Conservation (phyloP, 2,797 vertebrate genomes). For the Mus minutoides region DNA sequence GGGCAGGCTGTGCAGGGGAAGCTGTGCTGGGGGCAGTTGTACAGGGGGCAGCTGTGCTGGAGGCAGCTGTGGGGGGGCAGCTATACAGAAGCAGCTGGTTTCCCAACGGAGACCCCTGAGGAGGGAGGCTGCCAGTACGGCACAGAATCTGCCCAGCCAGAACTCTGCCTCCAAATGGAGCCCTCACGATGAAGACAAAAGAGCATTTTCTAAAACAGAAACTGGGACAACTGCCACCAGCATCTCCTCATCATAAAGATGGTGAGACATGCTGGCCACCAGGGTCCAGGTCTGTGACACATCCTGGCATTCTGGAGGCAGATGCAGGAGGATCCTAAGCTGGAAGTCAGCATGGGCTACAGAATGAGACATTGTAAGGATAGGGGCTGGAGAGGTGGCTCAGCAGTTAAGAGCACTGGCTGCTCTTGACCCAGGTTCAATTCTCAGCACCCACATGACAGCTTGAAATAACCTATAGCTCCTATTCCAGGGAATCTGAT, state of each 20-base stretch:
- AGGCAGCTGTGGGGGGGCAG: not conserved
- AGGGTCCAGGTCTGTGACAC: not conserved
- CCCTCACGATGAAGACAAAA: not conserved
- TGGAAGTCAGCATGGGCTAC: not conserved
- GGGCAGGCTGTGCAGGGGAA: too few relatives aligned
- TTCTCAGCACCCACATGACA: not conserved
- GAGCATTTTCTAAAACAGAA: not conserved
- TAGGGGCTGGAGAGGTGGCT: not conserved
- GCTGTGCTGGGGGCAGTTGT: too few relatives aligned
- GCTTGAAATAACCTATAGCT: not conserved
- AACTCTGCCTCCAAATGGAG: not conserved
- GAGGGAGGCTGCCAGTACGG: too few relatives aligned
- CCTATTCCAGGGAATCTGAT: too few relatives aligned
- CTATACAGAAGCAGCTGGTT: rapidly evolving
- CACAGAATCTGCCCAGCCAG: not conserved
- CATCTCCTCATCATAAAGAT: not conserved
- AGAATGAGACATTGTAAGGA: not conserved
- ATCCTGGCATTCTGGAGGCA: not conserved
- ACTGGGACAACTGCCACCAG: too few relatives aligned
- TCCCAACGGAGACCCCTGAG: too few relatives aligned
- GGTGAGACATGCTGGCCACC: not conserved
- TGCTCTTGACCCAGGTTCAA: not conserved
- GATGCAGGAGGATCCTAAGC: not conserved
- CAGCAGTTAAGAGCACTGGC: not conserved
- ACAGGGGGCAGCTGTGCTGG: too few relatives aligned